Evolutionary conservation across 2,888 invertebrate genomes (phyloP).

Genomic region (Keiferia lycopersicella): DNA sequence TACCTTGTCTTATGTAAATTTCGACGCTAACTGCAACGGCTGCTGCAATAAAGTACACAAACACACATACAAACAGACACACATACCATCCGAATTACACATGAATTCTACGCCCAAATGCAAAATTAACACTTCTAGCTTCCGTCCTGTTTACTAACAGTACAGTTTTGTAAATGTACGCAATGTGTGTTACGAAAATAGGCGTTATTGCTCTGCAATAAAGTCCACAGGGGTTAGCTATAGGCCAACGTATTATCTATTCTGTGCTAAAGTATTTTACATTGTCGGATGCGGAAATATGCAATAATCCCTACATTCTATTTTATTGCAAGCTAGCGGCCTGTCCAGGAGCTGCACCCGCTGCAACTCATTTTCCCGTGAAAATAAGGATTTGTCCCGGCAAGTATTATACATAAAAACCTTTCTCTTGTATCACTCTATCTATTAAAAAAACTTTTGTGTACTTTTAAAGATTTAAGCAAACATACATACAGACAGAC

Average conservation of each 20-base stretch:
- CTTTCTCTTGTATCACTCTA: no score
- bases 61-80: not conserved
- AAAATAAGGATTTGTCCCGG: no score
- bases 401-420: no score
- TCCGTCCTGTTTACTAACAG: constrained; percentile 24
- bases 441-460: no score
- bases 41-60: constrained; percentile 13
- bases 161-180: no score
- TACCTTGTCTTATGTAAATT: constrained; percentile 18
- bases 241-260: not conserved
- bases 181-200: not conserved
- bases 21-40: constrained; percentile 5
- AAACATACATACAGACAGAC: no score
- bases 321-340: no score
- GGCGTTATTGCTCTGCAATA: not conserved
- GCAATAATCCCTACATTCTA: no score
- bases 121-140: constrained; percentile 32
- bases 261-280: not conserved
- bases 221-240: not conserved
- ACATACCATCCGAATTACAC: constrained; percentile 12
- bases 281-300: not conserved
- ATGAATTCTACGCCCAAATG: constrained; percentile 22
- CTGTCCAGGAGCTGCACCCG: no score
- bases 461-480: no score
- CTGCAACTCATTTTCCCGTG: no score